Evolutionary conservation across 2,888 invertebrate genomes (phyloP).

Genomic region (Zonitis immaculata): DNA sequence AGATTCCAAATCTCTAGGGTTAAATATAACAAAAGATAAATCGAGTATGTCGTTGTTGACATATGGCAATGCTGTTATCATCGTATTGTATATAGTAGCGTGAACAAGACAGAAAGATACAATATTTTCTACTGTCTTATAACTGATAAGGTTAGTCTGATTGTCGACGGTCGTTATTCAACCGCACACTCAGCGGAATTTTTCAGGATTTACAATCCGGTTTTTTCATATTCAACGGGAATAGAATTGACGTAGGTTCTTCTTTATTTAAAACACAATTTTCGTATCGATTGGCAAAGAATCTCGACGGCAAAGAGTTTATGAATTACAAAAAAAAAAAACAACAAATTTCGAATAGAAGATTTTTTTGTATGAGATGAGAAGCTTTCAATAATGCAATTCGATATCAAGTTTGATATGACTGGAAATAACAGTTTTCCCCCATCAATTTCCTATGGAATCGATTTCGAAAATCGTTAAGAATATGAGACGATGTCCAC

Average conservation of each 20-base stretch:
- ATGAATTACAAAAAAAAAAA: neutral
- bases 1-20: conserved; percentile 37
- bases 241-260: neutral
- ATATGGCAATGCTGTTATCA: conserved; percentile 43
- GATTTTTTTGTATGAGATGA: conserved; percentile 6
- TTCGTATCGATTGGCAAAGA: neutral
- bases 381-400: conserved; percentile 17
- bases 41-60: conserved; percentile 44
- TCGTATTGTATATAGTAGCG: conserved; percentile 23
- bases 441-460: conserved; percentile 20
- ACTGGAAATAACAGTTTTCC: conserved; percentile 12
- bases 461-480: conserved; percentile 24
- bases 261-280: neutral
- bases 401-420: conserved; percentile 15
- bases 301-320: neutral
- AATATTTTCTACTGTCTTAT: neutral
- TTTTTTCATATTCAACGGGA: conserved; percentile 3
- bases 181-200: conserved; percentile 18
- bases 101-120: conserved; percentile 15
- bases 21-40: conserved; percentile 47
- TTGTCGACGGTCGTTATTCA: conserved; percentile 19
- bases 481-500: conserved; percentile 27
- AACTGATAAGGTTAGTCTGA: conserved; percentile 30
- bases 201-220: conserved; percentile 10
- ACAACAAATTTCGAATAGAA: conserved; percentile 9